Conservation (phyloP, 35 echinoderm and acorn worm genomes). For the Hemicentrotus pulcherrimus region DNA sequence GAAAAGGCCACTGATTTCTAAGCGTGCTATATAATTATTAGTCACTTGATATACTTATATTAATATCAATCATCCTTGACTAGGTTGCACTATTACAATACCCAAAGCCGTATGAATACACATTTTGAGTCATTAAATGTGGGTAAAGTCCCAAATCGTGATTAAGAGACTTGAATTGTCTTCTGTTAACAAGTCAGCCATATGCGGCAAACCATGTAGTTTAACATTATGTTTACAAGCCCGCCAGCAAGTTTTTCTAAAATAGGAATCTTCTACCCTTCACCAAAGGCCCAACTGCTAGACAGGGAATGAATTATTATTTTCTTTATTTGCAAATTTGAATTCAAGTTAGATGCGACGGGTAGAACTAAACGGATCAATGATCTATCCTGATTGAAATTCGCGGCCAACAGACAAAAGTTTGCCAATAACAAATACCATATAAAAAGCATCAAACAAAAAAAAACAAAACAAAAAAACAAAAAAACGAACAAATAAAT, state of each 20-base stretch:
- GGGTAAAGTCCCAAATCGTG: background rate
- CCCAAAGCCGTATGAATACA: no score
- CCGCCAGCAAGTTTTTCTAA: background rate
- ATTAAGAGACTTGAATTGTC: background rate
- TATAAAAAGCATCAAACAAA: no score
- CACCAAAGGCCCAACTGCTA: background rate
- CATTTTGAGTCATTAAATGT: no score
- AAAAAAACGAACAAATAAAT: no score
- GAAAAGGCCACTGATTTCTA: no score
- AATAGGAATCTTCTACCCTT: background rate
- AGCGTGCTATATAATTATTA: no score
- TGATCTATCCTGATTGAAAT: background rate
- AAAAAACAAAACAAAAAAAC: no score
- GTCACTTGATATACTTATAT: no score
- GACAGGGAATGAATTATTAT: background rate
- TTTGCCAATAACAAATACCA: background rate
- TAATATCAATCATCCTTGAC: no score
- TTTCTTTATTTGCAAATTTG: background rate
- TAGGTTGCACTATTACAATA: no score
- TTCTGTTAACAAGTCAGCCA: background rate
- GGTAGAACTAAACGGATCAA: background rate
- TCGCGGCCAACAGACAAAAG: background rate
- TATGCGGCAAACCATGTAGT: background rate
- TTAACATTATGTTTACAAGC: background rate
- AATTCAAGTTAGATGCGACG: background rate